A percentile compares a stretch with the other conserved stretches of the same genome.
Evolutionary conservation across 2,888 invertebrate genomes (phyloP).

Genomic region (Folsomia candida): DNA sequence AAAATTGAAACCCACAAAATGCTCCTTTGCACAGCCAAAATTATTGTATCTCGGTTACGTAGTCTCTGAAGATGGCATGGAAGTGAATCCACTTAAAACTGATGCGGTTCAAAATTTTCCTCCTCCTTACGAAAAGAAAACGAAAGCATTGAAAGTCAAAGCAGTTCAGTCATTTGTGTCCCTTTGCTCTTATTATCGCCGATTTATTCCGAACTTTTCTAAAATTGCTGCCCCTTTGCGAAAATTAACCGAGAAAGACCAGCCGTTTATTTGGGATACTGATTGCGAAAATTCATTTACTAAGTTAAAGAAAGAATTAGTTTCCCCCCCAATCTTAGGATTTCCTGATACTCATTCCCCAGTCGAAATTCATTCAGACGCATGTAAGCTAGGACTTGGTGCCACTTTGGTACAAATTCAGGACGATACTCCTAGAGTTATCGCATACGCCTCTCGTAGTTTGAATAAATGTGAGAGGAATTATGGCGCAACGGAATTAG

Average conservation of each 20-base stretch:
- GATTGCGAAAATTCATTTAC: conserved; percentile 29
- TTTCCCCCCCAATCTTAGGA: conserved; percentile 18
- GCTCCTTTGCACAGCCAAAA: conserved; percentile 46
- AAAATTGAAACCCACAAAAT: conserved; percentile 51
- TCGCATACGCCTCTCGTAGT: conserved; percentile 23
- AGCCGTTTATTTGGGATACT: conserved; percentile 23
- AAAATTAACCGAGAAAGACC: not conserved
- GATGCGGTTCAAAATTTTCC: conserved; percentile 33
- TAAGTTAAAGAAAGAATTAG: conserved; percentile 15
- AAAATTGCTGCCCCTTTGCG: conserved; percentile 38
- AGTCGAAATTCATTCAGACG: too few species aligned
- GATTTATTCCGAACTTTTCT: conserved; percentile 42
- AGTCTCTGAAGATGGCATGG: conserved; percentile 44
- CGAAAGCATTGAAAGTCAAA: conserved; percentile 10
- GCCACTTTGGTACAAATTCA: too few species aligned
- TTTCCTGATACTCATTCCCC: conserved; percentile 13
- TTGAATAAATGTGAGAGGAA: too few species aligned
- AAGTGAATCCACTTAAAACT: conserved; percentile 28
- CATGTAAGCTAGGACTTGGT: too few species aligned
- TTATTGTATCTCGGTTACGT: conserved; percentile 52
- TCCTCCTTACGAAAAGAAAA: too few species aligned
- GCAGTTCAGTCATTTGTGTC: conserved; percentile 37
- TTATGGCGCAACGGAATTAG: conserved; percentile 54
- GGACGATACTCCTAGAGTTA: conserved; percentile 25
- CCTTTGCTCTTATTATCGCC: conserved; percentile 40